These are phyloP conservation scores for Leuciscus idus DNA, from an alignment of 2,113 vertebrate species.

Conservation along the genomic window DNA sequence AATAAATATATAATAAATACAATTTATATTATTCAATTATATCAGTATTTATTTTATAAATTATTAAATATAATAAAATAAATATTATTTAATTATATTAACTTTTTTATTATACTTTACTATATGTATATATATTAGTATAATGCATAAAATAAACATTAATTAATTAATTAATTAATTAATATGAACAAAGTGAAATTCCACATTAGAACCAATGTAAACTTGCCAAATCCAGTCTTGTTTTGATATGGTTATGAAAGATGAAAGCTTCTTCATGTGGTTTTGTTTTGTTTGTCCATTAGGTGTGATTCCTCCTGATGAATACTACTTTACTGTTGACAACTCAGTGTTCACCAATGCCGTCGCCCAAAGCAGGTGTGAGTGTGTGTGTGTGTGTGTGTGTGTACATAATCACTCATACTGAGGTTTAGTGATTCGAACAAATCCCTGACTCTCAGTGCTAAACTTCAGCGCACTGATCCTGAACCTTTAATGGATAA, in stretches of 20 bases:
- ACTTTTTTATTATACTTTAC: too few relatives aligned
- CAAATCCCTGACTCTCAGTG: not conserved
- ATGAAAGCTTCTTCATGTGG: not conserved
- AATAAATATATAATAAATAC: not conserved
- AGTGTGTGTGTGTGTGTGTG: constrained; percentile 60
- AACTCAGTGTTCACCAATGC: constrained; percentile 94
- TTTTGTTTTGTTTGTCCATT: constrained; percentile 18
- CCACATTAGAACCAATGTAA: not conserved
- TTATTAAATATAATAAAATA: too few relatives aligned
- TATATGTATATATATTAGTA: too few relatives aligned
- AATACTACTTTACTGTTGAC: constrained; percentile 83
- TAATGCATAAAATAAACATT: too few relatives aligned
- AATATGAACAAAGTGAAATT: not conserved
- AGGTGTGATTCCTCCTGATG: constrained; percentile 97
- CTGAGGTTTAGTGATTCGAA: not conserved
- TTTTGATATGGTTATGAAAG: not conserved
- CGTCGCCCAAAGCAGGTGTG: constrained; percentile 84
- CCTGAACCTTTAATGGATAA: not conserved
- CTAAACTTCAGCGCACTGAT: not conserved
- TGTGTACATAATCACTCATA: not conserved
- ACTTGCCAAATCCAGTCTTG: not conserved
- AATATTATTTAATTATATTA: too few relatives aligned
- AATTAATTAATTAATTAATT: too few relatives aligned
- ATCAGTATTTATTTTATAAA: too few relatives aligned
- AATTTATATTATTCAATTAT: too few relatives aligned